Evolutionary conservation across 2,113 vertebrate species (phyloP), one percentile per base, ranked within the genome.

Genomic region (Amia ocellicauda): DNA sequence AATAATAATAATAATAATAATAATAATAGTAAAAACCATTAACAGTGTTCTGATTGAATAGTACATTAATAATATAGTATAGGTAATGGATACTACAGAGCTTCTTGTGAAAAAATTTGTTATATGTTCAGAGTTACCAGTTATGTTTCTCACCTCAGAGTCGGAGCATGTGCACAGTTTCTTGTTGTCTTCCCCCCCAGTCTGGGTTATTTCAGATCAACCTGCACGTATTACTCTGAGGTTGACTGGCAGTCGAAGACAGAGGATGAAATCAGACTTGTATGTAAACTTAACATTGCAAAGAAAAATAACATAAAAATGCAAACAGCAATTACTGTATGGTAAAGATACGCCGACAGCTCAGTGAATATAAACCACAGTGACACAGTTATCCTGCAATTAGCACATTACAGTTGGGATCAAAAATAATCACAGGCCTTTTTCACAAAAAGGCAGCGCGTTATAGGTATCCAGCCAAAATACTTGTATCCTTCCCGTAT

Each of bases 301-400:
- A 41, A 23, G 13, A 45, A 52, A 41, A 17, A n/a, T n/a, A n/a
- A n/a, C n/a, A n/a, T n/a, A 8, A 9, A 47, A 60, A 60, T 7
- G 5, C 31, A 36, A 49, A 13, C 56, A 40, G n/a, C 58, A 60
- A 27, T 45, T 60, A 26, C 58, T 24, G 22, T 13, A 26, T 27
- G 14, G 14, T 43, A 60, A 60, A 14, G n/a, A 22, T 49, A 11
- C 7, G 5, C 31, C 11, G 31, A 2, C 31, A 2, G 31, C 31
- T 36, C 31, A 11, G 31, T 36, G 31, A 36, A 36, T 11, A 11
- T 5, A 36, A 1, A 36, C 31, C 31, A 11, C 31, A 36, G 31
- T 11, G 31, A 36, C 31, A 36, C 31, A 36, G 31, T 7, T 36
- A 36, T 36, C 31, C 31, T 36, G 31, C 31, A 36, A 28, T 60